Conservation (phyloP, 2,113 vertebrate genomes). For the Ciconia boyciana region DNA sequence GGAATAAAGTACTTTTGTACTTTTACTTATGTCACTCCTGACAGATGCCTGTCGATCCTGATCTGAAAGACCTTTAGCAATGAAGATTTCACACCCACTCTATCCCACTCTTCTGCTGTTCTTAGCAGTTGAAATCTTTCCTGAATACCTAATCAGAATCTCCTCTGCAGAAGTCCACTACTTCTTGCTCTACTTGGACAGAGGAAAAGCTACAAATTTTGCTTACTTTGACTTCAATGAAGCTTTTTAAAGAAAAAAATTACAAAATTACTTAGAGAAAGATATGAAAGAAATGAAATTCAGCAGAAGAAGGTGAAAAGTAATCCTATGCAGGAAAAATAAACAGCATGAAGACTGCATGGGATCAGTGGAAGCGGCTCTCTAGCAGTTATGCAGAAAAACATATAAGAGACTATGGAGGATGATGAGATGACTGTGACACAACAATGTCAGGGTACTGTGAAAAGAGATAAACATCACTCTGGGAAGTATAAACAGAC, state of each 20-base stretch:
- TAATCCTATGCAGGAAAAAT: not conserved
- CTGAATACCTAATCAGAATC: slow-evolving; percentile 38
- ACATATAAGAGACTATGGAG: not conserved
- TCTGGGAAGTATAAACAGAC: not conserved
- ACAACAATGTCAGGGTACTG: not conserved
- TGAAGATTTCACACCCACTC: slow-evolving; percentile 52
- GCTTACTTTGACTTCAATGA: not conserved
- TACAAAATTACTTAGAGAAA: not conserved
- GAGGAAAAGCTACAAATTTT: not conserved
- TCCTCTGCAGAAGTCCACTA: slow-evolving; percentile 23
- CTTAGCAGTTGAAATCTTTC: slow-evolving; percentile 4
- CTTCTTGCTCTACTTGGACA: not conserved
- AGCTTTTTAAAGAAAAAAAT: not conserved
- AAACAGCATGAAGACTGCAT: not conserved
- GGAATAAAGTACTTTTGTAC: not conserved
- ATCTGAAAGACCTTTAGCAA: slow-evolving; percentile 43
- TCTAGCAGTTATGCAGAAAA: not conserved
- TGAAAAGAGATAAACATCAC: not conserved
- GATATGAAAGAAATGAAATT: not conserved
- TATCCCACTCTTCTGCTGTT: slow-evolving; percentile 63
- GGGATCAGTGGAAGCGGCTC: not conserved
- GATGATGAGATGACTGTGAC: not conserved
- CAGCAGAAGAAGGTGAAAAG: not conserved
- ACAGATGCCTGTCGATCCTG: slow-evolving; percentile 48
- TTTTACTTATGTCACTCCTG: slow-evolving; percentile 16